These are phyloP conservation scores for Lycocerus yunnanus DNA, from an alignment of 2,888 invertebrate genomes.

Conservation along the genomic window DNA sequence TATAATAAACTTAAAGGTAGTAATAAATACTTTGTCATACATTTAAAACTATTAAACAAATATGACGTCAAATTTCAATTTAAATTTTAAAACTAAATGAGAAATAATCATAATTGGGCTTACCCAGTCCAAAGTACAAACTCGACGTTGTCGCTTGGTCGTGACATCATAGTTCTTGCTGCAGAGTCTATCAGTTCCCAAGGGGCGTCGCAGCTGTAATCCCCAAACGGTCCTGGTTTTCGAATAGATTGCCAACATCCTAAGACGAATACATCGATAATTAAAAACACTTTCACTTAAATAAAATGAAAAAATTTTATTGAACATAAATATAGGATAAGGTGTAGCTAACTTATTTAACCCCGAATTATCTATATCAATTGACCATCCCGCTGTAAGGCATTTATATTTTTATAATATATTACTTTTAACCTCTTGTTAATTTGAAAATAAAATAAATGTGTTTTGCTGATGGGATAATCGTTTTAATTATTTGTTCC, in stretches of 20 bases:
- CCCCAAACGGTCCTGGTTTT: constrained; percentile 73
- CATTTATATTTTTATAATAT: too few species aligned
- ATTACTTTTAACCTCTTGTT: too few species aligned
- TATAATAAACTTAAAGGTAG: background rate
- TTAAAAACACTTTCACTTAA: constrained; percentile 5
- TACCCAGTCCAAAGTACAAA: constrained; percentile 96
- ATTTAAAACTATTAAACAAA: too few species aligned
- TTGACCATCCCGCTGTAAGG: too few species aligned
- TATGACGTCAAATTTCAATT: too few species aligned
- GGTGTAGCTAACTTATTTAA: too few species aligned
- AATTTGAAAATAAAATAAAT: too few species aligned
- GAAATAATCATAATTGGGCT: constrained; percentile 49
- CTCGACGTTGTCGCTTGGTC: constrained; percentile 85
- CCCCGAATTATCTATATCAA: too few species aligned
- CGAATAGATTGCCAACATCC: constrained; percentile 57
- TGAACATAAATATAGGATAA: too few species aligned
- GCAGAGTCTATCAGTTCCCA: constrained; percentile 88
- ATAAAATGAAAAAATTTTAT: background rate
- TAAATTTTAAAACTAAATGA: background rate
- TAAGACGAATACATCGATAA: constrained; percentile 33
- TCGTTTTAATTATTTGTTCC: too few species aligned
- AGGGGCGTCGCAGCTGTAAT: constrained; percentile 87
- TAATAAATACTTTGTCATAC: background rate
- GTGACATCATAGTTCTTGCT: constrained; percentile 81
- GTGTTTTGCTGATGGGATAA: too few species aligned